A percentile compares a stretch with the other conserved stretches of the same genome.
Evolutionary conservation across 2,797 vertebrate species (phyloP).

Genomic region (Phoxinus dragarum): DNA sequence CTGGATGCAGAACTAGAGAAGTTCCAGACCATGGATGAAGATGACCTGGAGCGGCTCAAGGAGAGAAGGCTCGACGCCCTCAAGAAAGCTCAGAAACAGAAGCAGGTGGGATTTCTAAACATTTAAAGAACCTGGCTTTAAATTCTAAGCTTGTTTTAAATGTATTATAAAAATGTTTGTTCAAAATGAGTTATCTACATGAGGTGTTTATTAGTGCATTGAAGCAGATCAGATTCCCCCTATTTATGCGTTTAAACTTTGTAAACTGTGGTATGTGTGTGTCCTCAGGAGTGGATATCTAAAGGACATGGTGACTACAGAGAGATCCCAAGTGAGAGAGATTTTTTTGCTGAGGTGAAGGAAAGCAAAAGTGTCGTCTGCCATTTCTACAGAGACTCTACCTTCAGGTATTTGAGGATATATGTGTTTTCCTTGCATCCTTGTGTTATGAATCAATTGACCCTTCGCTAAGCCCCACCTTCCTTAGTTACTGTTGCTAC

Average conservation of each 20-base stretch:
- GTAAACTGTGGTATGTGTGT: constrained; percentile 23
- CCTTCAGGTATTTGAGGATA: constrained; percentile 84
- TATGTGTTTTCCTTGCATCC: background rate
- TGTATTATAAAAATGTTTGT: background rate
- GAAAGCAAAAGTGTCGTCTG: constrained; percentile 97
- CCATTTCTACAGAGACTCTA: constrained; percentile 95
- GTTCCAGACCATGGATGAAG: constrained; percentile 90
- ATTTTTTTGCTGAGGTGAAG: constrained; percentile 96
- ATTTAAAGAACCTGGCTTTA: background rate
- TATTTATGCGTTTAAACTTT: background rate
- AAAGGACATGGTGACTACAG: constrained; percentile 96
- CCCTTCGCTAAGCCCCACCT: no score
- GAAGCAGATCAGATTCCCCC: background rate
- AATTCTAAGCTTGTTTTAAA: background rate
- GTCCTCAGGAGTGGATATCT: constrained; percentile 91
- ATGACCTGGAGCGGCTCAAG: constrained; percentile 91
- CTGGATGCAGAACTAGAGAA: constrained; percentile 90
- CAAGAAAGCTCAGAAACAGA: constrained; percentile 96
- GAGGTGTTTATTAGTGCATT: background rate
- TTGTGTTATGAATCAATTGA: background rate
- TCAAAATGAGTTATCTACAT: background rate
- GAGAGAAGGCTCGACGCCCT: constrained; percentile 90
- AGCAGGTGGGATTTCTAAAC: constrained; percentile 82
- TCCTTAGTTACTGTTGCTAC: no score
- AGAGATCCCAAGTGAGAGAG: constrained; percentile 94